Conservation (phyloP, 1,140 invertebrate genomes). For the Trachymyrmex cornetzi region DNA sequence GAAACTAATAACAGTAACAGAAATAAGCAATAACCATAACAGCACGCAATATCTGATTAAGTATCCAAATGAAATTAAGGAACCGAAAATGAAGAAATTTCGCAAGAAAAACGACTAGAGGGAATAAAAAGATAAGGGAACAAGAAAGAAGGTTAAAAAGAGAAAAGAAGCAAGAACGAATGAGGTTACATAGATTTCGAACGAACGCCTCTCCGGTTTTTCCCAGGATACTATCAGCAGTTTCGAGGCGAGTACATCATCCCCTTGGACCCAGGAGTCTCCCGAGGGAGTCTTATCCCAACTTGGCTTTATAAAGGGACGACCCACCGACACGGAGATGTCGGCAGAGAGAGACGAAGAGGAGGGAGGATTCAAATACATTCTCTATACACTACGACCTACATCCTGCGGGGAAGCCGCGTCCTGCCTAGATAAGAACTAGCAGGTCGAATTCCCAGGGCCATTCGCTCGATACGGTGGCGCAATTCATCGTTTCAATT, state of each 20-base stretch:
- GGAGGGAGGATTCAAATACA: constrained; percentile 19
- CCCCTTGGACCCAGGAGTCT: constrained; percentile 59
- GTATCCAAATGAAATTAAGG: constrained; percentile 18
- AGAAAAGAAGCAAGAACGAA: constrained; percentile 22
- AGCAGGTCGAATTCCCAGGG: constrained; percentile 52
- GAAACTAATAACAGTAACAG: constrained; percentile 25
- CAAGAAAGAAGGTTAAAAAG: constrained; percentile 5
- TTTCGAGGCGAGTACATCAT: constrained; percentile 78
- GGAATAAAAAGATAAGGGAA: background rate
- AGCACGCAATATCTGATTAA: background rate
- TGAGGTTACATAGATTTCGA: constrained; percentile 50
- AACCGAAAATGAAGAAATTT: background rate
- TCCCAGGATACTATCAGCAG: constrained; percentile 76
- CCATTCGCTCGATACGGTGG: constrained; percentile 40
- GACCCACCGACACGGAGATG: constrained; percentile 52
- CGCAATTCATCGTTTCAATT: constrained; percentile 53
- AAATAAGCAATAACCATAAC: constrained; percentile 3
- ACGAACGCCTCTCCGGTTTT: constrained; percentile 59
- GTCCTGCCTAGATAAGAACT: constrained; percentile 67
- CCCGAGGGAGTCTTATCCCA: constrained; percentile 76
- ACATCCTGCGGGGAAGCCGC: constrained; percentile 27
- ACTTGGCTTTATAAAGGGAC: constrained; percentile 75
- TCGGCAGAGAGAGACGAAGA: constrained; percentile 18
- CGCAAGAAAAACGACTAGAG: background rate
- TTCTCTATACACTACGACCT: constrained; percentile 44